Conservation (phyloP, 2,113 vertebrate genomes). For the Aramus guarauna region DNA sequence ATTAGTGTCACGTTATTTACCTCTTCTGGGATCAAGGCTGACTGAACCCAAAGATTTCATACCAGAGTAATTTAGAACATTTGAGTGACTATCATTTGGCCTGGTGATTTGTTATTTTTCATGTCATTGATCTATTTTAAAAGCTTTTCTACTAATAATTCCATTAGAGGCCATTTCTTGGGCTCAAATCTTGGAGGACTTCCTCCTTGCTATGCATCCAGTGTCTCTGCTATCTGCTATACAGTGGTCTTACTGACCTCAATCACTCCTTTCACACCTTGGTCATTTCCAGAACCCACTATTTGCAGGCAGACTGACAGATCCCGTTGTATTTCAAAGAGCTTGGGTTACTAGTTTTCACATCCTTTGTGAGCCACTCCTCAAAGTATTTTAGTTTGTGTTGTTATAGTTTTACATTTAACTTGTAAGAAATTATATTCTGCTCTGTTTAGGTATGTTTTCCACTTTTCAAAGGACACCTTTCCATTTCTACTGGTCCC, state of each 20-base stretch:
- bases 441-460: not conserved
- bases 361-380: not conserved
- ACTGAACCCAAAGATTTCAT: not conserved
- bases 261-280: not conserved
- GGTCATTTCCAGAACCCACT: not conserved
- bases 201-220: not conserved
- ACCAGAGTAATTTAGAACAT: not conserved
- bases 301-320: not conserved
- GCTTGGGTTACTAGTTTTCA: not conserved
- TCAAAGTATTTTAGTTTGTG: not conserved
- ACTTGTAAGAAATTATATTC: not conserved
- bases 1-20: not conserved
- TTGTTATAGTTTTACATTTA: not conserved
- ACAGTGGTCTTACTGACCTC: not conserved
- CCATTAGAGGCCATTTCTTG: not conserved
- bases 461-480: not conserved
- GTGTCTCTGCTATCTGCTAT: not conserved
- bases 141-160: not conserved
- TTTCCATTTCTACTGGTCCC: not conserved
- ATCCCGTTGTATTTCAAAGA: not conserved
- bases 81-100: not conserved
- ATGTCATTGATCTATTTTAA: not conserved
- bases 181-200: not conserved
- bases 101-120: not conserved
- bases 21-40: not conserved